Percentiles rank a stretch among this genome's conserved stretches.
Conservation (phyloP, 2,113 vertebrate species). For the Rhabdomys dilectus region DNA sequence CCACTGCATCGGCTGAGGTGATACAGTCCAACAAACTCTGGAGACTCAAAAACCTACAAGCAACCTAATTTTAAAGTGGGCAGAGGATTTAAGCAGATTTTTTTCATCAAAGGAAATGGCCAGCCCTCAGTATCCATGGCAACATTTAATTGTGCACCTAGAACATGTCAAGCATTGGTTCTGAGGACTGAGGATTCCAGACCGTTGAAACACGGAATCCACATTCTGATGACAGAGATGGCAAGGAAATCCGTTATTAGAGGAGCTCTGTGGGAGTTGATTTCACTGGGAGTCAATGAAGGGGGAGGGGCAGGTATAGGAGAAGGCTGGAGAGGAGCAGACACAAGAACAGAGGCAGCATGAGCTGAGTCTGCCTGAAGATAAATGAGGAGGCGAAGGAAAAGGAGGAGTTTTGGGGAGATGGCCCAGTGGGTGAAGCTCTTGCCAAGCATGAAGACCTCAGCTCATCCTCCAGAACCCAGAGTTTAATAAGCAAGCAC, state of each 20-base stretch:
- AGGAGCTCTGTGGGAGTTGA: not conserved
- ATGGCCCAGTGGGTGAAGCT: not conserved
- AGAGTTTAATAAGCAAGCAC: not conserved
- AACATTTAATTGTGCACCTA: not conserved
- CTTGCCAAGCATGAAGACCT: not conserved
- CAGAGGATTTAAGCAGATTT: not conserved
- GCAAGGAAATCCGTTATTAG: not conserved
- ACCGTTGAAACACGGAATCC: not conserved
- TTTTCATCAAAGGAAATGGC: not conserved
- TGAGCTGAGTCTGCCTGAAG: too few relatives aligned
- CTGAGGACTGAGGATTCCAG: not conserved
- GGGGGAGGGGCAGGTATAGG: not conserved
- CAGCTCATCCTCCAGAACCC: not conserved
- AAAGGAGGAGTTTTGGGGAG: not conserved
- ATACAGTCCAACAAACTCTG: not conserved
- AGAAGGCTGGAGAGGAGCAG: not conserved
- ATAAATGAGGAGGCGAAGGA: not conserved
- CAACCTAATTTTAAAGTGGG: not conserved
- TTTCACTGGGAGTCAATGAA: not conserved
- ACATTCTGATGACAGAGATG: not conserved
- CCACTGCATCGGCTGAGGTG: not conserved
- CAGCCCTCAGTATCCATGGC: not conserved
- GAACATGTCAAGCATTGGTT: not conserved
- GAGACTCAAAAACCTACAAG: not conserved
- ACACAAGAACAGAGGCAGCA: too few relatives aligned